These are phyloP conservation scores for Macquaria ambigua DNA, from an alignment of 2,113 vertebrate species.

Conservation along the genomic window DNA sequence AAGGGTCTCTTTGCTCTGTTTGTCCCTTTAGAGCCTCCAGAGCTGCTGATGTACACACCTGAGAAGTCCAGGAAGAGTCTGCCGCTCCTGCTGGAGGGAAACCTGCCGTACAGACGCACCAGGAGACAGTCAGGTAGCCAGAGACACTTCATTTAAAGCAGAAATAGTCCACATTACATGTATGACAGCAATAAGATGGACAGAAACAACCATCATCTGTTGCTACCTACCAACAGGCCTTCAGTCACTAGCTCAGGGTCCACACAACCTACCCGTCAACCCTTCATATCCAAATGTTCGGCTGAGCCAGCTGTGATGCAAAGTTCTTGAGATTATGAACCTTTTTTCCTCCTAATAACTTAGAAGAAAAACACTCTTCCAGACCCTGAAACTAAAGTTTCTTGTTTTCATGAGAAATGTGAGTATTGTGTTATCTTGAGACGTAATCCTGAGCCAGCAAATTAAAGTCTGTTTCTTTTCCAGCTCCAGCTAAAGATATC, in stretches of 20 bases:
- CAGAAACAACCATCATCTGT: not conserved
- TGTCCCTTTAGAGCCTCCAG: conserved; percentile 83
- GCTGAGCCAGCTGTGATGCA: not conserved
- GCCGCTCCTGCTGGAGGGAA: conserved; percentile 82
- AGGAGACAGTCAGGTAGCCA: conserved; percentile 88
- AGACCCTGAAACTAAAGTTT: not conserved
- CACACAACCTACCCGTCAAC: not conserved
- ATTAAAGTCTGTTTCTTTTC: conserved; percentile 12
- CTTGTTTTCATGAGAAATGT: not conserved
- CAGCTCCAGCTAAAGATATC: conserved; percentile 87
- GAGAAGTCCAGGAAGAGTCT: conserved; percentile 84
- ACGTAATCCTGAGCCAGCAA: not conserved
- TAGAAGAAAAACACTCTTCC: not conserved
- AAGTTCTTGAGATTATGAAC: not conserved
- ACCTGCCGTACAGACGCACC: conserved; percentile 77
- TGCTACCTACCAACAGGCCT: not conserved
- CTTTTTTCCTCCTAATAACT: not conserved
- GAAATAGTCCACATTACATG: no score
- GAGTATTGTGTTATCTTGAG: no score
- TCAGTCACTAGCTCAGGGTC: not conserved
- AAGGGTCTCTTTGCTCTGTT: not conserved
- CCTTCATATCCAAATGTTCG: not conserved
- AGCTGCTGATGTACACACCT: conserved; percentile 83
- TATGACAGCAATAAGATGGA: no score
- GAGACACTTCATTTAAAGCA: not conserved